Evolutionary conservation across 2,113 vertebrate genomes (phyloP), one percentile per base, ranked within the genome.

Genomic region (Brachyhypopomus gauderio): DNA sequence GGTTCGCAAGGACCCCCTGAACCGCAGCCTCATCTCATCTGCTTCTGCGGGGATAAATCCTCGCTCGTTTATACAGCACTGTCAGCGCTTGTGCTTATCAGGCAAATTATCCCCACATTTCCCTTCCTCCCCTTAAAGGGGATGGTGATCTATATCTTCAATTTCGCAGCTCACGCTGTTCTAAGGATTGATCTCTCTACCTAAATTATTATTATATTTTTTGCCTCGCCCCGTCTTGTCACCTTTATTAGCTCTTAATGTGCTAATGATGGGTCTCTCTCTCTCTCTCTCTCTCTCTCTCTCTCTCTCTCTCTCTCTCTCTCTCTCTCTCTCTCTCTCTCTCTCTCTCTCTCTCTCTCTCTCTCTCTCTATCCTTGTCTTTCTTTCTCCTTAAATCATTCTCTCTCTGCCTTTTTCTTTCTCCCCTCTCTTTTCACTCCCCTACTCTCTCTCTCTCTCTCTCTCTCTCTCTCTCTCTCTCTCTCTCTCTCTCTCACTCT

Each of bases 141-240:
- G 83, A 88, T 90, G 89, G 93, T 93, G 92, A 94, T 93, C 92
- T 91, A 92, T 92, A 92, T 91, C 88, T 92, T 81, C 88, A 84
- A 86, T 91, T 88, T 91, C 86, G 85, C 87, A 86, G 87, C 88
- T 90, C 91, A 85, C 88, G 89, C 89, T 89, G 90, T 89, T 91
- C 82, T 87, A 85, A 80, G 86, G 88, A 91, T 91, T 90, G 87
- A 91, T 91, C 84, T 86, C 79, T 75, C 73, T 66, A 36, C 16
- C 64, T 64, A 83, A 79, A 81, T 74, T 59, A 77, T 69, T 58
- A 75, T 75, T 30, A 80, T 72, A 77, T 66, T 83, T 79, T 71
- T 59, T 78, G 34, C 62, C 25, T 58, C 19, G 64, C 52, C 59
- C 73, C 72, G 58, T 76, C 84, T 78, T 79, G 72, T 84, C 81